Base-by-base conservation (phyloP, 2,113 vertebrate genomes). In the Chrysochloris asiatica region DNA sequence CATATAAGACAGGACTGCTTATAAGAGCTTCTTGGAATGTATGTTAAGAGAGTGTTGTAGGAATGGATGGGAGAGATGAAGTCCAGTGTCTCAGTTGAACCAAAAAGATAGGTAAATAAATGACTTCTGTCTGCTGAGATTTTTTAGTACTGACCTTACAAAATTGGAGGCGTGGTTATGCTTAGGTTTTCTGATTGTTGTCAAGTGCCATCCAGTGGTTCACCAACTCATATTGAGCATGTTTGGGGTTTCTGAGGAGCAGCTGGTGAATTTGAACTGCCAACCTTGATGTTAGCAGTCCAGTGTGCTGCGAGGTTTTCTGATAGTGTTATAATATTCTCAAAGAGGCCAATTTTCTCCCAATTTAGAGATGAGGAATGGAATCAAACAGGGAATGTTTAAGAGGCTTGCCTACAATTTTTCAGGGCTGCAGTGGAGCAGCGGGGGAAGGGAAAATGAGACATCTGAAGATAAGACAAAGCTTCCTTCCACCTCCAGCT, bases 401-500 rank as follows among this genome's bases (percentile, higher is more conserved):
- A 85, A 91, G 92, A 87, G 92, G 81, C 86, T 95, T 91, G 80
- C 84, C 90, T 95, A 12, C 75, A 93, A 91, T 94, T 75, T 92
- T 92, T 81, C 61, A 94, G 92, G 83, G 86, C 92, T 92, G 48
- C 93, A 94, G 84, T 89, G 92, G 84, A 89, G 80, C 45, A 3
- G 26, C 83, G 93, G 95, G 94, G 88, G 43, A 91, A 92, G 90
- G 89, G 94, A 19, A 90, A 94, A 83, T 76, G 88, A 95, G 56
- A 33, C 76, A 36, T 73, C 83, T 91, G 95, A 69, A 92, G 89
- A 89, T 83, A 69, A 89, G 92, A 87, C 89, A 86, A 36, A 91
- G 90, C 81, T 90, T 94, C 33, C 86, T 63, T 95, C 67, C 80
- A 86, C 86, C 45, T 93, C 83, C 92, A 89, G 88, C 54, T 88